phyloP scores from a whole-genome alignment of 2,113 vertebrate species.

The Promerops cafer region DNA sequence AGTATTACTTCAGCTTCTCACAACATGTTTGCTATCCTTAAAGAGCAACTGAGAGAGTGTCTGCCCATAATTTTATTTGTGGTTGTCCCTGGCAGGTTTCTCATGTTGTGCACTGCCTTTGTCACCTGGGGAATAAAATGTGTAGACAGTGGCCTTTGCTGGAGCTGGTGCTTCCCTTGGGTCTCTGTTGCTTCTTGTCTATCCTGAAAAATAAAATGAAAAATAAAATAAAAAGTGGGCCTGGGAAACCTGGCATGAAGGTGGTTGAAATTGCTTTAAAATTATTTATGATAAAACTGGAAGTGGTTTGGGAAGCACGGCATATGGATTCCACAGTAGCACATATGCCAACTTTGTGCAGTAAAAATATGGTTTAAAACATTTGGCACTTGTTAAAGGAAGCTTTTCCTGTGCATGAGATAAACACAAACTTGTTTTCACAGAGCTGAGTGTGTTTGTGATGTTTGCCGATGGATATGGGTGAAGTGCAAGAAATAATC shows the following conservation, averaged over 20 bases:
- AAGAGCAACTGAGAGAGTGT: neutral
- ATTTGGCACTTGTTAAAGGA: neutral
- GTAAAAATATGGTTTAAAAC: neutral
- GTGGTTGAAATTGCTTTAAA: neutral
- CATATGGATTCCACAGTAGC: neutral
- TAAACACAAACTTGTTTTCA: neutral
- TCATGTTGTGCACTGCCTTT: neutral
- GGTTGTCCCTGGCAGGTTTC: neutral
- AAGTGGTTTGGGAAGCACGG: neutral
- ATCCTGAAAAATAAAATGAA: neutral
- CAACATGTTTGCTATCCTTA: neutral
- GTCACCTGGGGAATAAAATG: neutral
- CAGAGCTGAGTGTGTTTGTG: neutral
- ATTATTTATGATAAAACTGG: neutral
- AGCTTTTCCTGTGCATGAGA: neutral
- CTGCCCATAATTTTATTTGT: neutral
- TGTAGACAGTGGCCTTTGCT: neutral
- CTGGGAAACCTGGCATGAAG: neutral
- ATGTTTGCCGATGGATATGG: neutral
- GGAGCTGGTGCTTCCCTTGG: neutral
- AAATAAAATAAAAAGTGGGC: neutral
- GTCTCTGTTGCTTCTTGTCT: neutral
- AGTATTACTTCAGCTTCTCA: neutral
- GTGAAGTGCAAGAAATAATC: neutral
- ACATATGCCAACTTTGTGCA: neutral